phyloP scores from a whole-genome alignment of 2,888 invertebrate species.

The Ichneumoninae sp. region DNA sequence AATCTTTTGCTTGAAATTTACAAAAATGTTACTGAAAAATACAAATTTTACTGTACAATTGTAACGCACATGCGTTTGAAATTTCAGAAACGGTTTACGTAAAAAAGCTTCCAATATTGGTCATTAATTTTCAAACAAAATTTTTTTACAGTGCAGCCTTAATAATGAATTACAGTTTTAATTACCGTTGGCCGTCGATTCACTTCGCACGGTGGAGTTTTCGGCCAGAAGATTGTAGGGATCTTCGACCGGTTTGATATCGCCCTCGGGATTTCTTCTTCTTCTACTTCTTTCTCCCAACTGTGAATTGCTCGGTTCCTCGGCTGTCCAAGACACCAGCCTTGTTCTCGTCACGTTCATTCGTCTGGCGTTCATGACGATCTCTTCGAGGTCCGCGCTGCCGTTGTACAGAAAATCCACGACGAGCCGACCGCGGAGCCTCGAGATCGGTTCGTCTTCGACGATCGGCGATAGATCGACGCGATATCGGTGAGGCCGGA shows the following conservation, averaged over 20 bases:
- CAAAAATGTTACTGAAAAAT: too few species aligned
- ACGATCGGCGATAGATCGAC: constrained; percentile 74
- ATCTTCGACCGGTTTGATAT: neutral
- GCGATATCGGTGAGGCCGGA: constrained; percentile 75
- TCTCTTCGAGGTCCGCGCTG: constrained; percentile 65
- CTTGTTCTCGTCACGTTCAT: constrained; percentile 69
- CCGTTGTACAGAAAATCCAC: constrained; percentile 76
- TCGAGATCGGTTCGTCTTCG: constrained; percentile 66
- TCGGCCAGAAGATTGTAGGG: too few species aligned
- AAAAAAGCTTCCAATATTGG: too few species aligned
- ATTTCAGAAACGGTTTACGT: too few species aligned
- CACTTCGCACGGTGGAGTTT: neutral
- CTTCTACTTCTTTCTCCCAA: constrained; percentile 62
- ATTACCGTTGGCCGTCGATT: constrained; percentile 12
- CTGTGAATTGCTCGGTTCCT: constrained; percentile 3
- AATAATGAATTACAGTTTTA: too few species aligned
- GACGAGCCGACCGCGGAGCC: constrained; percentile 72
- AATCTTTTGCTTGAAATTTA: too few species aligned
- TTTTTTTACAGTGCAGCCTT: too few species aligned
- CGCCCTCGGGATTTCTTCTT: constrained; percentile 53
- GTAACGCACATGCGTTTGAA: too few species aligned
- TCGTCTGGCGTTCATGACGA: constrained; percentile 75
- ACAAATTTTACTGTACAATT: too few species aligned
- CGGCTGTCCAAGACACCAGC: constrained; percentile 23
- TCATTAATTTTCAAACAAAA: too few species aligned